Evolutionary conservation across 2,113 vertebrate genomes (phyloP).

Genomic region (Struthidea cinerea): DNA sequence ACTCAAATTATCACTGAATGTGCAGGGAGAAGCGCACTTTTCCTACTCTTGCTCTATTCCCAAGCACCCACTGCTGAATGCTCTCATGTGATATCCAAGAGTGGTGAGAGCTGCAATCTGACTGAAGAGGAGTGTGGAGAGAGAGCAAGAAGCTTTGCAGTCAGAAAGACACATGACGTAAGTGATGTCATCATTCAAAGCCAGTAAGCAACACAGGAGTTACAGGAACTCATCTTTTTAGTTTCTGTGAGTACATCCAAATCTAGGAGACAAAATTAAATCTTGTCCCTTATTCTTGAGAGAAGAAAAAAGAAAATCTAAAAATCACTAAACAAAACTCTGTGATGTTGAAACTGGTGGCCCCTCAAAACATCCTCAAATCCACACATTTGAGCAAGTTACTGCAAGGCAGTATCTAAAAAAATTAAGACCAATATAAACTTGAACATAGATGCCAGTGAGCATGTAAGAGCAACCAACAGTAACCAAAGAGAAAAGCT

Average conservation of each 20-base stretch:
- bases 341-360: not conserved
- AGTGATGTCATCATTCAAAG: not conserved
- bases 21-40: not conserved
- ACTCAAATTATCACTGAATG: not conserved
- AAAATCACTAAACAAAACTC: not conserved
- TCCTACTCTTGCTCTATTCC: not conserved
- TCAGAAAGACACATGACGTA: rapidly evolving
- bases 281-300: not conserved
- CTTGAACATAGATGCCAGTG: not conserved
- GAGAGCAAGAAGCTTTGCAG: not conserved
- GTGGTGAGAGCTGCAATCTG: not conserved
- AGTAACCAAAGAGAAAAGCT: not conserved
- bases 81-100: not conserved
- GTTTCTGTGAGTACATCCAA: not conserved
- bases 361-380: not conserved
- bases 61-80: not conserved
- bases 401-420: not conserved
- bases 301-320: not conserved
- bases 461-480: not conserved
- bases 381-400: not conserved
- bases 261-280: not conserved
- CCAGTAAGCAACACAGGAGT: not conserved
- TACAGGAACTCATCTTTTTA: not conserved
- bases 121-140: not conserved
- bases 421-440: not conserved